Evolutionary conservation across 2,113 vertebrate genomes (phyloP), one percentile per base, ranked within the genome.

Genomic region (Paramormyrops kingsleyae): DNA sequence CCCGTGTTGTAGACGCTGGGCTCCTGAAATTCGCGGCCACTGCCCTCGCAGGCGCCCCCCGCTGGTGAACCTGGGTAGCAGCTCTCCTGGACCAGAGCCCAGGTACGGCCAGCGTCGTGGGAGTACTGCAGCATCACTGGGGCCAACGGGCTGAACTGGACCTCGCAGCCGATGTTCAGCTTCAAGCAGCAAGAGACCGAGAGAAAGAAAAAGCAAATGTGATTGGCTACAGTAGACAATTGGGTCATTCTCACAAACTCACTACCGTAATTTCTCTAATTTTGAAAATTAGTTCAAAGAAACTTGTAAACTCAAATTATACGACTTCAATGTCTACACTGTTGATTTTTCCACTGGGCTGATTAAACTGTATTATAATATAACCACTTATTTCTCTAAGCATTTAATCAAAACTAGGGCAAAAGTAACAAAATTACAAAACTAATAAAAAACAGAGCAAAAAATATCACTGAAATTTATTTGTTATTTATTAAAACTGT

Each of bases 51-150:
- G 4, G 97, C 94, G 87, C 95, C 96, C 0, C 90, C 94, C 52
- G 96, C 96, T 0, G 96, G 96, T 62, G 97, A 97, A 1, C 97
- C 97, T 52, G 98, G 98, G 93, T 97, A 99, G 92, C 99, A 99
- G 90, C 97, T 98, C 90, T 99, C 98, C 89, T 95, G 97, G 90
- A 99, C 97, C 53, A 99, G 94, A 0, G 97, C 96, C 99, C 99
- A 99, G 89, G 96, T 97, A n/a, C 98, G 97, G 12, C 99, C 99
- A 0, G 98, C 97, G 0, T 99, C 97, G 0, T 99, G 98, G 0
- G 99, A 99, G 91, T 97, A 99, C 91, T 99, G 98, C 62, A 99
- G 97, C 92, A 98, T 94, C 0, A 99, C 97, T 0, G 99, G 98
- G 12, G 97, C 97, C 0, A 96, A 94, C 1, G 92, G 94, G 91